Conservation (phyloP, 2,888 invertebrate species). For the Zeuzera pyrina region DNA sequence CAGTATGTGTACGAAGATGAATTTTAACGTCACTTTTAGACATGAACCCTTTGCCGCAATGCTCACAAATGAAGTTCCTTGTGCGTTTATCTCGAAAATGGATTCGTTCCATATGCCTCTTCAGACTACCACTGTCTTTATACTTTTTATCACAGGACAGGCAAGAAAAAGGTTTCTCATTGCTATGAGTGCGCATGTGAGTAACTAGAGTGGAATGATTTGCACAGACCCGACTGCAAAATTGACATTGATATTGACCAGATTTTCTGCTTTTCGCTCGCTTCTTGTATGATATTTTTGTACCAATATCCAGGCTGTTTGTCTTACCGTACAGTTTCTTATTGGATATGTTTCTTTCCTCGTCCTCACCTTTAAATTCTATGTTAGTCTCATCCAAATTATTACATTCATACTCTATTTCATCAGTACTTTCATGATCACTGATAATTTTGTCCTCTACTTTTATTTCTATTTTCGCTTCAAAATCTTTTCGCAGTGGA, state of each 20-base stretch:
- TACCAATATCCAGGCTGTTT: conserved; percentile 1
- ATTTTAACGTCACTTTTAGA: conserved; percentile 40
- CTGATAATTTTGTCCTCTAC: conserved; percentile 22
- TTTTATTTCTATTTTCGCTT: conserved; percentile 31
- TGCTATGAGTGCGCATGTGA: conserved; percentile 46
- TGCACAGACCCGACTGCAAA: conserved; percentile 33
- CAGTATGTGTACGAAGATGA: conserved; percentile 52
- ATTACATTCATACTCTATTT: conserved; percentile 7
- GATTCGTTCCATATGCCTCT: conserved; percentile 38
- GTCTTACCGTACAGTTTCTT: conserved; percentile 8
- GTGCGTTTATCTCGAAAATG: conserved; percentile 29
- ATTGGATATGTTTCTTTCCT: conserved; percentile 6
- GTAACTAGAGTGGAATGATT: conserved; percentile 32
- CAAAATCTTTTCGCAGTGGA: conserved; percentile 10
- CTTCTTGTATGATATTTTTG: conserved; percentile 20
- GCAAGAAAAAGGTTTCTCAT: conserved; percentile 39
- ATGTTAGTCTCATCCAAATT: background rate
- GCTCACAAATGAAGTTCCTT: conserved; percentile 47
- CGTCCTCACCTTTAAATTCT: conserved; percentile 4
- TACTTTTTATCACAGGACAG: conserved; percentile 42
- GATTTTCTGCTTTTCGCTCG: conserved; percentile 16
- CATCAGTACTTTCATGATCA: conserved; percentile 15
- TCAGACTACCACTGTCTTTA: conserved; percentile 38
- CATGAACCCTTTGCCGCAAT: conserved; percentile 51
- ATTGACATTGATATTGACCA: conserved; percentile 24